Base-by-base conservation (phyloP, 2,113 vertebrate species). In the Marmota monax region DNA sequence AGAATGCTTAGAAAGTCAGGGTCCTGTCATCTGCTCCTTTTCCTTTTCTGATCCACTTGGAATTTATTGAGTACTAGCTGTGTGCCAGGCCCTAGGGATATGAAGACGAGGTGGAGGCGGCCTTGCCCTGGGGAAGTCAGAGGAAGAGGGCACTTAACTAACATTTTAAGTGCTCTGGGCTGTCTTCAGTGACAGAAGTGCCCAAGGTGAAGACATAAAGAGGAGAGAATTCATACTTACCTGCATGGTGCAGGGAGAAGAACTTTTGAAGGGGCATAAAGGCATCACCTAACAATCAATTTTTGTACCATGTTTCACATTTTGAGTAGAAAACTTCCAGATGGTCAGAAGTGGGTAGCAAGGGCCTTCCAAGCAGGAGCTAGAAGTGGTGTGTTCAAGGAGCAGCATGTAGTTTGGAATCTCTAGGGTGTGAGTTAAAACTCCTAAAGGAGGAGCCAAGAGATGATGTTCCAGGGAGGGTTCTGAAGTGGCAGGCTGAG, bases 1-100 rank as follows among this genome's bases (percentile, higher is more conserved):
- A 90, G 84, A 94, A 96, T 96, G 88, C 96, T 98, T 98, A 96
- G 97, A 97, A 95, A 96, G 97, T 58, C 20, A 22, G 51, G 51
- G 51, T 53, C 13, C 51, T 53, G 51, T 53, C 86, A 58, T 63
- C 83, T 37, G 70, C 23, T 61, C 70, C n/a, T 84, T 74, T 76
- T 23, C 63, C 72, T 85, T 92, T 56, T 16, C 74, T 82, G 7
- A 58, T 56, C 56, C 7, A 23, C 18, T 23, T 88, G 29, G 85
- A 48, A 27, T 42, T 23, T 48, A 9, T 42, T 51, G 48, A 92
- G 27, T 17, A 7, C 53, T 7, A 7, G n/a, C 63, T 37, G 20
- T 29, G 77, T 79, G 42, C 87, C 84, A 51, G 61, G 83, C 42
- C 8, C 61, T 48, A 78, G 76, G n/a, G 27, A 5, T 20, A 5